Evolutionary conservation across 2,797 vertebrate genomes (phyloP), one percentile per base, ranked within the genome.

Genomic region (Pelochelys cantorii): DNA sequence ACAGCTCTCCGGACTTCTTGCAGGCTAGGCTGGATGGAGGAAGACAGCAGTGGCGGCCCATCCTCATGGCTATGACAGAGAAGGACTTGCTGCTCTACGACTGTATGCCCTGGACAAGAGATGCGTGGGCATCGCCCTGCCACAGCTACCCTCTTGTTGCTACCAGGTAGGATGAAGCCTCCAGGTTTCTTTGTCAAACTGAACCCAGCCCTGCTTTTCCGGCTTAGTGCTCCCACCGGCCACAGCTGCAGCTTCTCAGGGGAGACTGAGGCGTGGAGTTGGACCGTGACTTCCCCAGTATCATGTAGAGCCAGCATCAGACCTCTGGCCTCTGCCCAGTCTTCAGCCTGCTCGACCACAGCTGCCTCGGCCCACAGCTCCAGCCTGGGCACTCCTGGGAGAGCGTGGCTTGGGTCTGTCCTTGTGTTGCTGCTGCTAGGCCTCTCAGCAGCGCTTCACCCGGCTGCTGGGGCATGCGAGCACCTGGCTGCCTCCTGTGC

Each of bases 11-110:
- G 12, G 60, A 4, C 25, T 81, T 92, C 20, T n/a, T 15, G 22
- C 84, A 99, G 99, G 97, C 98, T 1, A 98, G 99, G 82, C 97
- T 99, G 93, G 99, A 99, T 0, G 98, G 98, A 0, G 99, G 99
- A 13, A 98, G 98, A 92, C 98, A 99, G 93, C 98, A 99, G 93
- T 99, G 98, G 98, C 97, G 98, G 81, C 99, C 99, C 0, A 97
- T 99, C 11, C 98, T 99, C 81, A 98, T 99, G 98, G 99, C 99
- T 0, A 97, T 99, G 97, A 99, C 99, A 0, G 99, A 99, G 96
- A 99, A 99, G 96, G 99, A 99, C 97, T 98, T 99, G 97, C 97
- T 99, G 96, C 98, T 99, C 22, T 99, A 99, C 54, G 98, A 99
- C 0, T 98, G 98, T 0, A 98, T 99, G 97, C 99, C 99, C 0